These are phyloP conservation scores for Galemys pyrenaicus DNA, from an alignment of 2,113 vertebrate genomes.

Conservation along the genomic window DNA sequence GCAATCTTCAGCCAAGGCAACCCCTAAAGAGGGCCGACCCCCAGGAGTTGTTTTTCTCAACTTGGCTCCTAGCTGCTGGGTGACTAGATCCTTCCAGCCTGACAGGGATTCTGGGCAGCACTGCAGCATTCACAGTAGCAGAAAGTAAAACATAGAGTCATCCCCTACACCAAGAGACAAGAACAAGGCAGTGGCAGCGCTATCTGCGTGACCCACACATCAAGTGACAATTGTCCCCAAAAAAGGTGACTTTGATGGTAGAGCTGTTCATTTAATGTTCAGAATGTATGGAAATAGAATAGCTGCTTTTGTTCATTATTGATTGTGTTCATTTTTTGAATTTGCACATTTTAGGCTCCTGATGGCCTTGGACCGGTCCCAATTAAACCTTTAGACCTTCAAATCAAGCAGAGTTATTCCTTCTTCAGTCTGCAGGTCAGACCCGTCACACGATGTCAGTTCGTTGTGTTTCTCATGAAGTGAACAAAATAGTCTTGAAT, in stretches of 20 bases:
- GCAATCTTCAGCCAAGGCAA: background rate
- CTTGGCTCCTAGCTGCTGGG: too few relatives aligned
- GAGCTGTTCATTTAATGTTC: background rate
- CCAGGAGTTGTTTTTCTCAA: background rate
- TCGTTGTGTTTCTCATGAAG: background rate
- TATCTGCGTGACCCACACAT: background rate
- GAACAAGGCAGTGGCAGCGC: too few relatives aligned
- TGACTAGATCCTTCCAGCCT: background rate
- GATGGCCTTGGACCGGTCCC: constrained; percentile 84
- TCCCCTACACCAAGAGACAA: background rate
- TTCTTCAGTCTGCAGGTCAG: constrained; percentile 91
- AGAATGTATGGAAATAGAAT: background rate
- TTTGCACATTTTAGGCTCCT: constrained; percentile 84
- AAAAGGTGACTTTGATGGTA: background rate
- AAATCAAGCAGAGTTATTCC: constrained; percentile 83
- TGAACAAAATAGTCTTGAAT: constrained; percentile 1
- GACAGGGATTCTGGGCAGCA: background rate
- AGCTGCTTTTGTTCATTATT: background rate
- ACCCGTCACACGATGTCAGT: background rate
- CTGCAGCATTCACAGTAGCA: background rate
- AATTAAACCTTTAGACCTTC: constrained; percentile 81
- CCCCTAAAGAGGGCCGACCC: background rate
- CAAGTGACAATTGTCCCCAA: background rate
- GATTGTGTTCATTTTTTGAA: background rate
- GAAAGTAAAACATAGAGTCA: background rate